phyloP scores from a whole-genome alignment of 1,140 invertebrate species.

The Popillia japonica region DNA sequence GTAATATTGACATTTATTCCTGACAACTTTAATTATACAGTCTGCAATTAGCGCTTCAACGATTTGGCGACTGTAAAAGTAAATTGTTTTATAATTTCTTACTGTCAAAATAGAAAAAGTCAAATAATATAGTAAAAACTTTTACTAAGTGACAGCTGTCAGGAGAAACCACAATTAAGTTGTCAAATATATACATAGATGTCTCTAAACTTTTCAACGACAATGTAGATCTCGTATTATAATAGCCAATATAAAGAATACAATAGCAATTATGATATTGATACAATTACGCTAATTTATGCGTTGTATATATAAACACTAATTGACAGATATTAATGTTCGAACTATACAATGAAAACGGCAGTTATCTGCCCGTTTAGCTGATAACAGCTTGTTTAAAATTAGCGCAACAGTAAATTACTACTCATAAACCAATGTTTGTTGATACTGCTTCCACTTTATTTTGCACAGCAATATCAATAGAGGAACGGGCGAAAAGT shows the following conservation, averaged over 20 bases:
- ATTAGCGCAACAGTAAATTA: conserved; percentile 3
- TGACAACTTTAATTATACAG: no score
- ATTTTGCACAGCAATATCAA: conserved; percentile 4
- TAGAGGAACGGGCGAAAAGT: background rate
- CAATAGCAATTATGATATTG: background rate
- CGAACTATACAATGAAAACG: background rate
- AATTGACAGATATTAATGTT: conserved; percentile 19
- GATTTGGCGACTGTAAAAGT: no score
- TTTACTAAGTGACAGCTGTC: no score
- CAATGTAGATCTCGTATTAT: background rate
- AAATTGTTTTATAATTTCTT: no score
- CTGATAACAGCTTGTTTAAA: conserved; percentile 18
- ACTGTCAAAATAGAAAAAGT: no score
- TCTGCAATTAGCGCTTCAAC: no score
- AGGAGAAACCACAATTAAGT: no score
- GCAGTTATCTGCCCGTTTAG: conserved; percentile 10
- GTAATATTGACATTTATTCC: no score
- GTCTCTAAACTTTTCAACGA: background rate
- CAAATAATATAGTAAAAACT: no score
- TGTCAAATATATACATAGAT: background rate
- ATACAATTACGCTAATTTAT: conserved; percentile 12
- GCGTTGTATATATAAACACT: background rate
- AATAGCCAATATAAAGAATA: background rate
- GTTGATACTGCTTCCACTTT: conserved; percentile 12
- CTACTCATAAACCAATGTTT: conserved; percentile 6